phyloP scores from a whole-genome alignment of 1,140 invertebrate genomes.

The Drosophila ambigua region DNA sequence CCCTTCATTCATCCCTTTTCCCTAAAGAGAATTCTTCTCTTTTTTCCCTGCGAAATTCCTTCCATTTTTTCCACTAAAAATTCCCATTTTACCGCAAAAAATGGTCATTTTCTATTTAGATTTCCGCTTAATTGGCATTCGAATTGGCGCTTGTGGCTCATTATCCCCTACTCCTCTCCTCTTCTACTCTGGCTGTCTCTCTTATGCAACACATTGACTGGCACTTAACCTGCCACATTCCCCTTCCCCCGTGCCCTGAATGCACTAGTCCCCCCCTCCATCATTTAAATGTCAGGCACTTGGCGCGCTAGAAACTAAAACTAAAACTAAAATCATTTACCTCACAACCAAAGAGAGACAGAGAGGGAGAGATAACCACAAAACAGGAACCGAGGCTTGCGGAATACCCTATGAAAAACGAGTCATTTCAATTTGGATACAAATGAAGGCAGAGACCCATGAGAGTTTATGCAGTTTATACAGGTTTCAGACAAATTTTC shows the following conservation, averaged over 20 bases:
- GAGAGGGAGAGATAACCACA: not conserved
- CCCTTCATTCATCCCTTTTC: too few relatives aligned
- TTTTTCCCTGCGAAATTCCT: too few relatives aligned
- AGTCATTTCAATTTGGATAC: too few relatives aligned
- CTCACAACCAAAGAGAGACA: not conserved
- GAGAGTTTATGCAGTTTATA: too few relatives aligned
- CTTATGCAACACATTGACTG: constrained; percentile 38
- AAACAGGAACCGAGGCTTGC: too few relatives aligned
- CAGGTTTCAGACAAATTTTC: too few relatives aligned
- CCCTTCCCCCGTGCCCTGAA: not conserved
- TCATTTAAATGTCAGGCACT: constrained; percentile 78
- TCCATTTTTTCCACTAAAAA: too few relatives aligned
- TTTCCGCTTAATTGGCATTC: constrained; percentile 48
- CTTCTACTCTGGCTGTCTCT: not conserved
- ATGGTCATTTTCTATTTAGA: constrained; percentile 34
- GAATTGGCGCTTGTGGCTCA: constrained; percentile 49
- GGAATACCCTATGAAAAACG: too few relatives aligned
- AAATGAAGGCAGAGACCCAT: too few relatives aligned
- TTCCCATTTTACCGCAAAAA: constrained; percentile 4
- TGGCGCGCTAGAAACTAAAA: constrained; percentile 67
- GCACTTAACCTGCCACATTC: constrained; percentile 66
- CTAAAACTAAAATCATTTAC: constrained; percentile 38
- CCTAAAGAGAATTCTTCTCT: too few relatives aligned
- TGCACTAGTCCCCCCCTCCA: not conserved
- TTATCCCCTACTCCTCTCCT: constrained; percentile 20